A percentile compares a stretch with the other conserved stretches of the same genome.
phyloP scores from a whole-genome alignment of 2,797 vertebrate genomes.

The Spea hammondii region DNA sequence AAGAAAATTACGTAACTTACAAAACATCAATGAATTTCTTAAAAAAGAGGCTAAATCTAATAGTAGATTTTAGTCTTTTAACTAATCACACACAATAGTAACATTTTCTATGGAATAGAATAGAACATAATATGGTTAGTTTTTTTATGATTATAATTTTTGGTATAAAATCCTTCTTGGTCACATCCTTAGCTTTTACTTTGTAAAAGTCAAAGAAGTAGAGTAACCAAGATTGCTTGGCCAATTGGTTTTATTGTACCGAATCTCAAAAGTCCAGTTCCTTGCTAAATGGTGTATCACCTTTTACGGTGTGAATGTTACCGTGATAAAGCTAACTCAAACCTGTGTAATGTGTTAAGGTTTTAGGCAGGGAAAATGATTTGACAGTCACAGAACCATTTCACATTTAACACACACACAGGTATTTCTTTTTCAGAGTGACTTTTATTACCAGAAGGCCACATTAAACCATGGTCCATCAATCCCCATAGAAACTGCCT shows the following conservation, averaged over 20 bases:
- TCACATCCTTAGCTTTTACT: no score
- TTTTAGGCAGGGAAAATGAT: background rate
- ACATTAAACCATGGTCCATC: slow-evolving; percentile 11
- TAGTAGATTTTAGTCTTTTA: no score
- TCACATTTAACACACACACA: slow-evolving; percentile 6
- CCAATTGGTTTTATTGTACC: background rate
- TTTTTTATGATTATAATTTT: no score
- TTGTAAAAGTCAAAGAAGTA: no score
- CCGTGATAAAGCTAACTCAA: background rate
- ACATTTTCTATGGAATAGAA: no score
- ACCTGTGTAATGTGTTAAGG: background rate
- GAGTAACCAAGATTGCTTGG: background rate
- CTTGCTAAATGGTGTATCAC: slow-evolving; percentile 2
- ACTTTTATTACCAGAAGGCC: background rate
- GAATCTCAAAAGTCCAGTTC: background rate
- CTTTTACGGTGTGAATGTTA: slow-evolving; percentile 2
- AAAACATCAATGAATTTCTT: no score
- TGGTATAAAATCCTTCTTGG: no score
- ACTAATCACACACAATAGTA: no score
- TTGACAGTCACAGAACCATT: slow-evolving; percentile 11
- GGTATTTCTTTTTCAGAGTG: background rate
- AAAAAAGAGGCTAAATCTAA: no score
- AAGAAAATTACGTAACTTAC: no score
- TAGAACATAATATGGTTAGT: no score
- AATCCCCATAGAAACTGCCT: background rate